These are phyloP conservation scores for Sitobion miscanthi DNA, from an alignment of 1,140 invertebrate genomes.

Conservation along the genomic window DNA sequence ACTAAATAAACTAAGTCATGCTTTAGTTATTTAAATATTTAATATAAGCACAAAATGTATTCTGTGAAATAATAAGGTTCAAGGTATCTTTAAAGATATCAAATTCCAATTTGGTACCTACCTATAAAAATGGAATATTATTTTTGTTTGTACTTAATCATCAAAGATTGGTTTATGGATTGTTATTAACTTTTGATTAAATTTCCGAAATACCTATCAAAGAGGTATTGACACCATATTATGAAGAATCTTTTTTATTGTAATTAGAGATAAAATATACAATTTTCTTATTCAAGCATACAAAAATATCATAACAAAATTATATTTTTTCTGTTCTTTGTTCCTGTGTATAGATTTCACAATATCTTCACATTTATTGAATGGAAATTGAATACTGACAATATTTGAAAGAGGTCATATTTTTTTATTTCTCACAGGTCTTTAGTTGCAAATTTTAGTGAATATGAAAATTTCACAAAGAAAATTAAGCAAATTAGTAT, in stretches of 20 bases:
- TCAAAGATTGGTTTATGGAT: neutral
- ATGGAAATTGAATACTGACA: neutral
- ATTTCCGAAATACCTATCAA: neutral
- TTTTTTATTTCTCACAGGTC: neutral
- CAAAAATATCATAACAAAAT: neutral
- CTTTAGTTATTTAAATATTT: no score
- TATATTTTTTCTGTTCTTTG: neutral
- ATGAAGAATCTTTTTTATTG: neutral
- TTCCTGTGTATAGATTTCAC: neutral
- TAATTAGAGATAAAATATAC: neutral
- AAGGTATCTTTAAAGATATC: no score
- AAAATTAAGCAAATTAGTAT: no score
- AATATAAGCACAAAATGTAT: no score
- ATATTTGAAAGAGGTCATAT: neutral
- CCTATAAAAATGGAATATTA: no score
- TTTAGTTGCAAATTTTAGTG: no score
- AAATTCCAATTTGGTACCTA: neutral
- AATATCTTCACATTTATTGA: neutral
- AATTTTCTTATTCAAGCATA: neutral
- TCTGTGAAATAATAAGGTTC: no score
- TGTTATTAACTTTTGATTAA: neutral
- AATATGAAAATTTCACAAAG: no score
- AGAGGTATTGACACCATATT: neutral
- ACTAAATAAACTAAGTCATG: no score
- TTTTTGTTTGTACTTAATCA: neutral